Base-by-base conservation (phyloP, 2,113 vertebrate species). In the Vulpes lagopus region DNA sequence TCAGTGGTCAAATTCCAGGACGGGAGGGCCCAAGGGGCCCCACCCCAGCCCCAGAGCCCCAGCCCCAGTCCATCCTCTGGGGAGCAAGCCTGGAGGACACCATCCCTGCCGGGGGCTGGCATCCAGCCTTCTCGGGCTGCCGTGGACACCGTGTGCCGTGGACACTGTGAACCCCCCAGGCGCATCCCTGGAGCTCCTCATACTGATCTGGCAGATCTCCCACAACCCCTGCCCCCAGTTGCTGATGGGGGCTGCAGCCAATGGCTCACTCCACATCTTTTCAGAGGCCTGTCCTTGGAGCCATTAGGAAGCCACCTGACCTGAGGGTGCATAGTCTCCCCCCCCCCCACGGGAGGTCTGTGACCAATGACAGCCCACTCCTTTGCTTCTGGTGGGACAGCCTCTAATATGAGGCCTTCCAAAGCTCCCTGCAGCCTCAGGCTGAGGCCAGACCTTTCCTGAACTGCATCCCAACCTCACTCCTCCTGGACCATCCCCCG, bases 361-460 rank as follows among this genome's bases (percentile, higher is more conserved):
- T 19, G 51, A 49, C 30, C 79, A 17, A 3, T 6, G 25, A 51
- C 43, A 22, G 43, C 55, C 27, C 0, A 1, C 25, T 69, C 51
- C 35, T 53, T 32, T 43, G 53, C 49, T 57, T 80, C 67, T 10
- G 19, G 12, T 4, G 23, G 51, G 38, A 74, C 27, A 57, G 43
- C 17, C 43, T 32, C 0, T 14, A 3, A 11, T 10, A 2, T 17
- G 27, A 17, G 4, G 3, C 22, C 22, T 5, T 51, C 49, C 62
- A 1, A 11, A 60, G 32, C 38, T 14, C 19, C 25, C 59, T 17
- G 22, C 0, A 9, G 57, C 62, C 25, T 3, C 22, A 32, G n/a
- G n/a, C 60, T 30, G 15, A 53, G n/a, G 43, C 80, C 30, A 23
- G 67, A 35, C 38, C 38, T n/a, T 51, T 38, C 73, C 14, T 5